A percentile compares a stretch with the other conserved stretches of the same genome.
These are phyloP conservation scores for Myopa testacea DNA, from an alignment of 2,888 invertebrate species.

Conservation along the genomic window DNA sequence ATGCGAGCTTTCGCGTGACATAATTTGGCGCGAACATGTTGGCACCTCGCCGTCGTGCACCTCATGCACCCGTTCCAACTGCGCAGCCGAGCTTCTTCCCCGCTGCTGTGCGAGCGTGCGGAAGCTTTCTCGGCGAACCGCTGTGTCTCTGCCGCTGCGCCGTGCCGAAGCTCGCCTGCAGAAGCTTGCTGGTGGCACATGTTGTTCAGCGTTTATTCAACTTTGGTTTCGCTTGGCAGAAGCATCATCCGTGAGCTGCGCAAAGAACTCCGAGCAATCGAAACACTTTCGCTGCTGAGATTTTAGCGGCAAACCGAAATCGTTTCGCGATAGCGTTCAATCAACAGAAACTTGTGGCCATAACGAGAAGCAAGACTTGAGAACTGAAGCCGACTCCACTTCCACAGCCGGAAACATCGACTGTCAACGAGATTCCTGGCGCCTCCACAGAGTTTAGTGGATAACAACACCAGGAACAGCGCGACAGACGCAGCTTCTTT, in stretches of 20 bases:
- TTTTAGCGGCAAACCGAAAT: slow-evolving; percentile 27
- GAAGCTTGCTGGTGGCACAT: slow-evolving; percentile 28
- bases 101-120: slow-evolving; percentile 2
- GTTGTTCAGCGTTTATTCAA: slow-evolving; percentile 39
- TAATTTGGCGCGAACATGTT: slow-evolving; percentile 25
- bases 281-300: slow-evolving; percentile 4
- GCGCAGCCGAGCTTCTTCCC: slow-evolving; percentile 7
- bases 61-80: background rate
- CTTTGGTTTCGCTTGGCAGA: slow-evolving; percentile 46
- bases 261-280: slow-evolving; percentile 27
- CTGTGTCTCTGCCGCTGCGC: background rate
- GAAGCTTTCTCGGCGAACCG: slow-evolving; percentile 9
- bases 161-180: background rate
- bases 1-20: slow-evolving; percentile 18
- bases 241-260: slow-evolving; percentile 39
- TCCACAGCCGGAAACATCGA: slow-evolving; percentile 25
- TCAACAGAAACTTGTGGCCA: background rate
- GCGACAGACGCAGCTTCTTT: slow-evolving; percentile 63
- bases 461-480: slow-evolving; percentile 50
- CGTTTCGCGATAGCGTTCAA: background rate
- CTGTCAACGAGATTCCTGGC: background rate
- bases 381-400: slow-evolving; percentile 33
- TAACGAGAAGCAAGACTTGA: slow-evolving; percentile 9
- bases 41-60: background rate
- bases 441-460: slow-evolving; percentile 61